Base-by-base conservation (phyloP, 2,797 vertebrate genomes). In the Gallinago nigripennis region DNA sequence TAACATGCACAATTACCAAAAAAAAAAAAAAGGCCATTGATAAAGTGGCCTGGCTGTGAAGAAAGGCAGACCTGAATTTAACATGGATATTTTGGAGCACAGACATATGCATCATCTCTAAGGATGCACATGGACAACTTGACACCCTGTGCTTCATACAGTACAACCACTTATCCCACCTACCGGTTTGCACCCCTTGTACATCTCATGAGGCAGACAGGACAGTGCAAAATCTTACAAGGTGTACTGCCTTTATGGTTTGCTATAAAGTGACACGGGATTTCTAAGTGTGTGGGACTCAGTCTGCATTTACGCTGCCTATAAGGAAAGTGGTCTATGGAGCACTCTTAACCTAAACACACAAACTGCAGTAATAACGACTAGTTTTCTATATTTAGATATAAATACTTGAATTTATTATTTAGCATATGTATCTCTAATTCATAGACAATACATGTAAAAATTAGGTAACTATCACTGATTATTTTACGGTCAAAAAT, bases 71-170 rank as follows among this genome's bases (percentile, higher is more conserved):
- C 30, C 30, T 66, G 43, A 61, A 35, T 25, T 35, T 28, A 45
- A 45, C 23, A 11, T 0, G 0, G 27, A 35, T 57, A n/a, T 39
- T 1, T 1, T 11, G 21, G 11, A 61, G 12, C 27, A 82, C 7
- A 76, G 60, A 53, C 13, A 43, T 0, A 0, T 80, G 12, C 7
- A 9, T 19, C 39, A 54, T 41, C 12, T 12, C 50, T 82, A 2
- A 5, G 27, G n/a, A 71, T 60, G 18, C 28, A 16, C 25, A 19
- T 15, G n/a, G 9, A 56, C 7, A 54, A 4, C 4, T 16, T n/a
- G 33, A 33, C 27, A 45, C 2, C 11, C 48, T 51, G 25, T 33
- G 15, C n/a, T 72, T 17, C 5, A 15, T 39, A 12, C 63, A 63
- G 31, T 28, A 45, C 16, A 79, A 14, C 9, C 46, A 43, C 20